These are phyloP conservation scores for Cerceris ruficornis DNA, from an alignment of 2,888 invertebrate genomes.

Conservation along the genomic window DNA sequence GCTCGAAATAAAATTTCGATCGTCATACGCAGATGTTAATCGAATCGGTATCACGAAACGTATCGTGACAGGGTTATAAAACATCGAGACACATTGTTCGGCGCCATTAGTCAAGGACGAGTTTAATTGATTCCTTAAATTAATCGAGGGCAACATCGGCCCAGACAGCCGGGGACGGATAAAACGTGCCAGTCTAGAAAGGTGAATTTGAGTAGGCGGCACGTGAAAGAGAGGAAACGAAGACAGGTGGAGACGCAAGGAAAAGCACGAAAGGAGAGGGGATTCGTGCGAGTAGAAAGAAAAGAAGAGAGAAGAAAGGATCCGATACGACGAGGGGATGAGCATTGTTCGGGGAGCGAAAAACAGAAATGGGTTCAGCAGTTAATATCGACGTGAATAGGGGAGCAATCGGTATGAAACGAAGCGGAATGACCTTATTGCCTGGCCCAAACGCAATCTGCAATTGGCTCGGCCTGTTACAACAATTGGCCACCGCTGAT, in stretches of 20 bases:
- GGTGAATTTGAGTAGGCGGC: constrained; percentile 43
- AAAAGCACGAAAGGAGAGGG: constrained; percentile 7
- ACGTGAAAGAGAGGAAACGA: constrained; percentile 25
- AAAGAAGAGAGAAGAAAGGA: constrained; percentile 15
- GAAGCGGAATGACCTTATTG: constrained; percentile 78
- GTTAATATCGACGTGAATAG: constrained; percentile 74
- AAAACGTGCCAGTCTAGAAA: constrained; percentile 32
- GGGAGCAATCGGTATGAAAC: constrained; percentile 74
- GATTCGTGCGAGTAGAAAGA: not conserved
- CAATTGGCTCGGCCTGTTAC: constrained; percentile 43
- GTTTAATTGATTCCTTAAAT: constrained; percentile 59
- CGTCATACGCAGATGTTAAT: not conserved
- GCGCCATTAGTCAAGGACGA: constrained; percentile 29
- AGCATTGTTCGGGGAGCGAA: constrained; percentile 50
- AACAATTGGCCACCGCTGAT: constrained; percentile 38
- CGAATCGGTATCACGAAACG: not conserved
- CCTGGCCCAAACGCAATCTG: constrained; percentile 47
- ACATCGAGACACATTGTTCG: constrained; percentile 33
- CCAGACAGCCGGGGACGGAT: not conserved
- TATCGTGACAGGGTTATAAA: constrained; percentile 12
- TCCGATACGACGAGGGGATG: constrained; percentile 27
- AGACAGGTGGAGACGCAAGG: constrained; percentile 13
- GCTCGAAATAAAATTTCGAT: too few relatives aligned
- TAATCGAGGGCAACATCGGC: constrained; percentile 26
- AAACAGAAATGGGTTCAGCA: constrained; percentile 70